Evolutionary conservation across 2,888 invertebrate species (phyloP), one percentile per base, ranked within the genome.

Genomic region (Lordiphosa fenestrarum): DNA sequence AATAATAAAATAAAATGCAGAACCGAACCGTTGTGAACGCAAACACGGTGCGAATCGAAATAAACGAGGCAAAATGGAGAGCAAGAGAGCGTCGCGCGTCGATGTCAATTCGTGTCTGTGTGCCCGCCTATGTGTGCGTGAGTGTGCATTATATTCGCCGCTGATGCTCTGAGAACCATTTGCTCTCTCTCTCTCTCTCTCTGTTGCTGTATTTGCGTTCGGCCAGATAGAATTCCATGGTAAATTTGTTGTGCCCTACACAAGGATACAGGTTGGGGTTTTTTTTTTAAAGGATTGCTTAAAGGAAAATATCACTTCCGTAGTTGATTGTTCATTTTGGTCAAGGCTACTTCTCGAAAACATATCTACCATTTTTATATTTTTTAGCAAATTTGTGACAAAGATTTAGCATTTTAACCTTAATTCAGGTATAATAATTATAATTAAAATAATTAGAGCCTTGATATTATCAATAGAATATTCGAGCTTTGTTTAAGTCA

Each of bases 1-100:
- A 75, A 76, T 77, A 81, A 77, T 77, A 77, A 77, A 77, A 77
- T 77, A 77, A 77, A 77, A 77, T 77, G 77, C 82, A 81, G 77
- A 77, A 81, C 77, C 77, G 77, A 74, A 81, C 77, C 75, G 74
- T 81, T 77, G 77, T 77, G 74, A 77, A 77, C 77, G 77, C 82
- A 77, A 81, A 81, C 77, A 74, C 77, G 81, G 77, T 72, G 82
- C 77, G 66, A 81, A 72, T 77, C 74, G 77, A 77, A 77, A 81
- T 77, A 77, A 80, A 30, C 75, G 81, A 81, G 73, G 76, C 73
- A 80, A 67, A 69, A 76, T 80, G 76, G 73, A 63, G 56, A 57
- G 53, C 51, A 59, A 56, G 67, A 75, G 72, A 71, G 70, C 67
- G 59, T 49, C 49, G 51, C 30, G 55, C 49, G 42, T 50, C 36